These are phyloP conservation scores for Heteronetta atricapilla DNA, from an alignment of 2,113 vertebrate genomes.

Conservation along the genomic window DNA sequence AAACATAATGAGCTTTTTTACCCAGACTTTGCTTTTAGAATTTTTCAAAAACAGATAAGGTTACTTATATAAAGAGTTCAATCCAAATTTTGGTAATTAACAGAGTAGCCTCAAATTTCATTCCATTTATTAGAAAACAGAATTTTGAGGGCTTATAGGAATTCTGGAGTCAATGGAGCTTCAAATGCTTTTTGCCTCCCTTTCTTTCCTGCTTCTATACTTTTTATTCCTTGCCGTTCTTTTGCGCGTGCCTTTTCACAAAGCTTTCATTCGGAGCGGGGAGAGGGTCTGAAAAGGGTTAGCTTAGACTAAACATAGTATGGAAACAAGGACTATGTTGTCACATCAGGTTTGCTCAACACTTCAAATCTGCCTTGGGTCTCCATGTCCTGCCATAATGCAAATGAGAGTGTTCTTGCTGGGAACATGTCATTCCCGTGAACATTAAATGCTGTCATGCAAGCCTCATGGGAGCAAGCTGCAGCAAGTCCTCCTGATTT, in stretches of 20 bases:
- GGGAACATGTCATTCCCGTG: constrained; percentile 58
- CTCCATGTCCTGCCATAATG: constrained; percentile 39
- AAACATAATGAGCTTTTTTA: background rate
- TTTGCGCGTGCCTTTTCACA: background rate
- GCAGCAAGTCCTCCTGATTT: background rate
- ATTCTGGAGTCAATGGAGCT: background rate
- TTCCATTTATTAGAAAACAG: background rate
- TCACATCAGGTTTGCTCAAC: background rate
- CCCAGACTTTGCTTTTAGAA: background rate
- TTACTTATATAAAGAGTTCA: background rate
- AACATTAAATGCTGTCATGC: background rate
- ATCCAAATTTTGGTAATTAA: background rate
- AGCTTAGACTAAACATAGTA: background rate
- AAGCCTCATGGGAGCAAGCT: constrained; percentile 4
- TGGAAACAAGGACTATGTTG: constrained; percentile 46
- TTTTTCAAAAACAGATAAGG: background rate
- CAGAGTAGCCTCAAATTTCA: background rate
- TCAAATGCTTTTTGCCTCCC: background rate
- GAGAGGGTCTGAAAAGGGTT: constrained; percentile 5
- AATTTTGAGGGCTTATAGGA: background rate
- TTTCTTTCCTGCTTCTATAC: background rate
- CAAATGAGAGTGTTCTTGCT: constrained; percentile 58
- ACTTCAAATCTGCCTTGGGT: background rate
- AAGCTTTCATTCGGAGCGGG: background rate
- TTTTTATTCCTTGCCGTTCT: background rate